These are phyloP conservation scores for Poeciliopsis retropinna DNA, from an alignment of 2,113 vertebrate genomes.

Conservation along the genomic window DNA sequence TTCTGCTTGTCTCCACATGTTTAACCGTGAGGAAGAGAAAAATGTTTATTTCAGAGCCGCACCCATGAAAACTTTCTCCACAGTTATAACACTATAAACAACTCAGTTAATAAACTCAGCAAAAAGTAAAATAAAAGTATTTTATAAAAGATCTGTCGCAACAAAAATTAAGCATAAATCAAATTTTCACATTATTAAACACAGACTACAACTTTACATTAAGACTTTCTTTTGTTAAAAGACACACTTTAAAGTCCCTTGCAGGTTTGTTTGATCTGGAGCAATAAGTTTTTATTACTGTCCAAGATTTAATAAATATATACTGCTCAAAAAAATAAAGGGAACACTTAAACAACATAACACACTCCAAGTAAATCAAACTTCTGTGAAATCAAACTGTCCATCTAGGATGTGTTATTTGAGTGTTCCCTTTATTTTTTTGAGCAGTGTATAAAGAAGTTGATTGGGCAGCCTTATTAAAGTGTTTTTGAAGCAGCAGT, in stretches of 20 bases:
- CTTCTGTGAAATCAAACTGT: no score
- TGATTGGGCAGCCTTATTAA: background rate
- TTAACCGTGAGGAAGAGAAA: conserved; percentile 25
- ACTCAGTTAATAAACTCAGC: background rate
- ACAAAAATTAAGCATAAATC: background rate
- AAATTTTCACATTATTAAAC: background rate
- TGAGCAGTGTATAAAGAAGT: no score
- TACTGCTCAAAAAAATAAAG: no score
- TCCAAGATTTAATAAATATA: background rate
- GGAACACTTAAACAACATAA: no score
- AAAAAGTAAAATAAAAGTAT: background rate
- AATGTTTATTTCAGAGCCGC: conserved; percentile 31
- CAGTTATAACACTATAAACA: background rate
- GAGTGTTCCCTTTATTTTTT: no score
- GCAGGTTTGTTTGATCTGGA: background rate
- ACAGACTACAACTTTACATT: background rate
- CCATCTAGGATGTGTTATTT: no score
- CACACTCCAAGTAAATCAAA: no score
- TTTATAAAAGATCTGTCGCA: background rate
- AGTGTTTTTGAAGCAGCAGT: background rate
- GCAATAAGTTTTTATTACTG: background rate
- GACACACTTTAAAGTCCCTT: background rate
- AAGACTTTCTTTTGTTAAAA: no score
- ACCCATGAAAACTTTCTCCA: conserved; percentile 32
- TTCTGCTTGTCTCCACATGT: conserved; percentile 57